Evolutionary conservation across 2,888 invertebrate species (phyloP), one percentile per base, ranked within the genome.

Genomic region (Caenorhabditis sp.): DNA sequence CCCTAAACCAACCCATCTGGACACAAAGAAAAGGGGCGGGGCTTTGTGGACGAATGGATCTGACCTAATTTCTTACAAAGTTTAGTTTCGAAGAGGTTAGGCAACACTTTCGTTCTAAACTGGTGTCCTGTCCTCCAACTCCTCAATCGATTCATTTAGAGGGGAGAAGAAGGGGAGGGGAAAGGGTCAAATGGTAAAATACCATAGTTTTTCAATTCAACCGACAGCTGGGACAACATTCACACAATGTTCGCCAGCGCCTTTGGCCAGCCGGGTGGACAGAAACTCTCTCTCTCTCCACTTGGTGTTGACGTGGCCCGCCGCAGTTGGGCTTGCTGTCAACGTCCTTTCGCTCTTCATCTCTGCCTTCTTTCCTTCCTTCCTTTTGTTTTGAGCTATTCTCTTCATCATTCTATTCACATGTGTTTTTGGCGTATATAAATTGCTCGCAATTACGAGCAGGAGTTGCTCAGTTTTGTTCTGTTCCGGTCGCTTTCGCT

Each of bases 221-320:
- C n/a, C n/a, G 47, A 47, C 47, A 47, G 47, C 47, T 47, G 47
- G 47, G 18, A n/a, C 47, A 47, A 47, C 47, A 47, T 18, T 47
- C 18, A 47, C 47, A 47, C n/a, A 47, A 47, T 47, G 47, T 47
- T 47, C 47, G 47, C 47, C 18, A 5, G n/a, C n/a, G n/a, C n/a
- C 47, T 18, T 47, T 5, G 47, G 47, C n/a, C 47, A 47, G 18
- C 47, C 47, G 47, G 47, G 18, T 20, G 47, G 47, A 2, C 4
- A 32, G 47, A 20, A 47, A 40, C 40, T 40, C 47, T 40, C n/a
- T 40, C 20, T 18, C 47, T 47, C 13, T n/a, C n/a, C n/a, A n/a
- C n/a, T n/a, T n/a, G n/a, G 40, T 40, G 40, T 40, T 47, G 47
- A 47, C 47, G 20, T 18, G 47, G 47, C 18, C 9, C 6, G 3